Evolutionary conservation across 2,797 vertebrate species (phyloP), one percentile per base, ranked within the genome.

Genomic region (Halcyon badia): DNA sequence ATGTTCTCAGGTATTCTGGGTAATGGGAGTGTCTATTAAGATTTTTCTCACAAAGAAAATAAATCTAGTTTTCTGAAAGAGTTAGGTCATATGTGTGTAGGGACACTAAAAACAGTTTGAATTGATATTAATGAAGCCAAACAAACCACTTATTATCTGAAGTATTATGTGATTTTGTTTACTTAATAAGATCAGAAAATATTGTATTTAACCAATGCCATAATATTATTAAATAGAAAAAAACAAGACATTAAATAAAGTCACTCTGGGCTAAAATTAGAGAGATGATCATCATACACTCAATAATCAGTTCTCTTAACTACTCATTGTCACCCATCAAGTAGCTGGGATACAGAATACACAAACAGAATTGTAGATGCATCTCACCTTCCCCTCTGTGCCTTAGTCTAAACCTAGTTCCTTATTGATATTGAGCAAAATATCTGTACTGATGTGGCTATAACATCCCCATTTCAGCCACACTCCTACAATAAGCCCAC

Each of bases 121-220:
- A 84, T 83, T 88, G 2, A 88, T 87, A 91, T 73, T 93, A 88
- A 92, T 60, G 60, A 68, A 85, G 73, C 42, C 75, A 95, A 95
- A 94, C 77, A 95, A 97, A 95, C 62, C 60, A 66, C 60, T 96
- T 93, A 82, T 64, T 92, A 88, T 91, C 87, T 68, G 71, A 94
- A 92, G 30, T 52, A 37, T 57, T 68, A 41, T 31, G 49, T 89
- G 88, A 68, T 84, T 94, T 76, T 90, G 49, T 89, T 86, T 70
- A 46, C 42, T 77, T 94, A 94, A 95, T 87, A 89, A 94, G 83
- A 83, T 92, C 88, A 78, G 58, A 88, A 95, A 86, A 51, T 76
- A 58, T 52, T 90, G 22, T 70, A 58, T 76, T 60, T 73, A 94
- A 69, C 62, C 58, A 86, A 62, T 75, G 69, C 72, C 57, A 81